These are phyloP conservation scores for Acanthopagrus latus DNA, from an alignment of 2,797 vertebrate species.

Conservation along the genomic window DNA sequence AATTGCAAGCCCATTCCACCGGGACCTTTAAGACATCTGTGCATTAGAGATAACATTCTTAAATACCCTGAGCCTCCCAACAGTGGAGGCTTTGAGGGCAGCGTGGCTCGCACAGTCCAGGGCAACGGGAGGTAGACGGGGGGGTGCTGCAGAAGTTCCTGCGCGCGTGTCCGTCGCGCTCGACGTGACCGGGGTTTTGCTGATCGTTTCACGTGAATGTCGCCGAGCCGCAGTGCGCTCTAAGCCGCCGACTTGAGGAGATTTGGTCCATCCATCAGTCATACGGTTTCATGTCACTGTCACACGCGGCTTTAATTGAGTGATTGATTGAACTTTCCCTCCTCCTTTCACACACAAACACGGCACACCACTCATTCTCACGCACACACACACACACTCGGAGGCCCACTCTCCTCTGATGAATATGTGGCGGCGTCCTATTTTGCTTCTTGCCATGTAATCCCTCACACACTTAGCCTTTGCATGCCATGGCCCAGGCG, in stretches of 20 bases:
- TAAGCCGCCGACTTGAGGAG: slow-evolving; percentile 37
- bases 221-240: slow-evolving; percentile 35
- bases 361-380: slow-evolving; percentile 35
- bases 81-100: slow-evolving; percentile 72
- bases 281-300: slow-evolving; percentile 58
- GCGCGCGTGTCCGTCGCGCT: slow-evolving; percentile 25
- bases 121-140: slow-evolving; percentile 44
- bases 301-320: slow-evolving; percentile 64
- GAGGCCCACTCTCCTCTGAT: slow-evolving; percentile 49
- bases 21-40: slow-evolving; percentile 88
- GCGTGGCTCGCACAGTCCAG: slow-evolving; percentile 44
- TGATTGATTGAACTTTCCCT: slow-evolving; percentile 70
- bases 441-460: slow-evolving; percentile 67
- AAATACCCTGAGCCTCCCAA: slow-evolving; percentile 82
- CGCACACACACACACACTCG: background rate
- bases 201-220: slow-evolving; percentile 59
- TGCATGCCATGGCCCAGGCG: slow-evolving; percentile 55
- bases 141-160: slow-evolving; percentile 46
- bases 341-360: slow-evolving; percentile 53
- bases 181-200: slow-evolving; percentile 29
- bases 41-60: slow-evolving; percentile 87
- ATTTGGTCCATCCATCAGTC: slow-evolving; percentile 65
- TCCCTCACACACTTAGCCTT: slow-evolving; percentile 72
- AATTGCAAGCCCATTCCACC: slow-evolving; percentile 83
- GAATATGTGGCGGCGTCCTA: slow-evolving; percentile 72